A percentile compares a stretch with the other conserved stretches of the same genome.
Conservation (phyloP, 2,113 vertebrate genomes). For the Tautogolabrus adspersus region DNA sequence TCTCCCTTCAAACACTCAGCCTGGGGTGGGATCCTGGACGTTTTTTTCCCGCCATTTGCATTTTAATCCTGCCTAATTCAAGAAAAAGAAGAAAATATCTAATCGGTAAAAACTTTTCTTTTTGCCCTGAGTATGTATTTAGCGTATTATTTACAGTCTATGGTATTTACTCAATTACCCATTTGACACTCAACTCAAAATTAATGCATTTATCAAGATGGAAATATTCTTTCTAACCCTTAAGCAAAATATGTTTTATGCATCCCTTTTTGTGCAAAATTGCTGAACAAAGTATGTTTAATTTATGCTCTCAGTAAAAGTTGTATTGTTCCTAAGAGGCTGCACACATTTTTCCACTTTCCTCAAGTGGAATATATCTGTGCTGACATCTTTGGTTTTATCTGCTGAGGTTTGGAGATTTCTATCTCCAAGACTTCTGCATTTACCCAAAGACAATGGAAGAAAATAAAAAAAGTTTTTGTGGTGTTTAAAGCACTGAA, state of each 20-base stretch:
- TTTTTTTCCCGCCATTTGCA: background rate
- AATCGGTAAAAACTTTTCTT: no score
- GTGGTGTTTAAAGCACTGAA: conserved; percentile 28
- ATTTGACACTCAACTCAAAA: no score
- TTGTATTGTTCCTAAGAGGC: conserved; percentile 4
- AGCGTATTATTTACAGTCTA: no score
- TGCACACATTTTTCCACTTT: conserved; percentile 54
- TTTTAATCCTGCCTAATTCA: no score
- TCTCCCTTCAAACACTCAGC: background rate
- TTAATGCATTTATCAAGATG: background rate
- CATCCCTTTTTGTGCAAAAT: background rate
- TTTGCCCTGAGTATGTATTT: no score
- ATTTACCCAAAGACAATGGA: conserved; percentile 53
- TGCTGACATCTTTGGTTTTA: conserved; percentile 37
- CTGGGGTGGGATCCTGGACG: background rate
- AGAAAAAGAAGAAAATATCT: no score
- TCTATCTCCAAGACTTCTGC: conserved; percentile 37
- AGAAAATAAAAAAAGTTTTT: conserved; percentile 37
- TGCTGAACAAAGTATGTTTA: conserved; percentile 4
- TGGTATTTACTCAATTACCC: no score
- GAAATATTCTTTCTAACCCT: background rate
- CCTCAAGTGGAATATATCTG: conserved; percentile 3
- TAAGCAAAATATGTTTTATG: background rate
- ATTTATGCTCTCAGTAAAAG: conserved; percentile 6
- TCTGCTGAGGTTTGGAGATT: conserved; percentile 54